Evolutionary conservation across 1,140 invertebrate genomes (phyloP).

Genomic region (Drosophila kurseongensis): DNA sequence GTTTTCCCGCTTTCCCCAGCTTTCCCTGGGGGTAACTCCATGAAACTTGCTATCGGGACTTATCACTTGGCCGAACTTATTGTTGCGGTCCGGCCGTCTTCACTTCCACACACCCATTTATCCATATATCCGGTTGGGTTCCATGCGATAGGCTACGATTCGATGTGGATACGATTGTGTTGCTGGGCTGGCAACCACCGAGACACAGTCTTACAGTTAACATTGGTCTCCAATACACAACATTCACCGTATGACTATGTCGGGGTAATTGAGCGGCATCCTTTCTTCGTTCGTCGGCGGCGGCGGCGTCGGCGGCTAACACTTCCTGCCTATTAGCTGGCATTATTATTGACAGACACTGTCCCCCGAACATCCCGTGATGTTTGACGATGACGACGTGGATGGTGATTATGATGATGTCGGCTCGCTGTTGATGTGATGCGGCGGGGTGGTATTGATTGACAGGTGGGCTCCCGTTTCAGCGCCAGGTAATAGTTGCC

Average conservation of each 20-base stretch:
- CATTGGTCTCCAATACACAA: slow-evolving; percentile 84
- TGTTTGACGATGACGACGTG: slow-evolving; percentile 17
- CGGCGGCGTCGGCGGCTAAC: slow-evolving; percentile 36
- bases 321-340: slow-evolving; percentile 70
- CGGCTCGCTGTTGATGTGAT: background rate
- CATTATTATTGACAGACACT: slow-evolving; percentile 48
- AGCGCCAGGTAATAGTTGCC: slow-evolving; percentile 47
- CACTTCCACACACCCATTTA: slow-evolving; percentile 43
- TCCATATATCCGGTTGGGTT: slow-evolving; percentile 11
- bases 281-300: slow-evolving; percentile 29
- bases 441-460: slow-evolving; percentile 30
- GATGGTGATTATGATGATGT: slow-evolving; percentile 15
- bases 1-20: slow-evolving; percentile 1
- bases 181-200: slow-evolving; percentile 75
- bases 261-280: slow-evolving; percentile 79
- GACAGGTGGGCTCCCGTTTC: slow-evolving; percentile 30
- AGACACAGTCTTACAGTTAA: slow-evolving; percentile 85
- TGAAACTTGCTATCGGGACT: slow-evolving; percentile 64
- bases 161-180: slow-evolving; percentile 12
- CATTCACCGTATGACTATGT: slow-evolving; percentile 85
- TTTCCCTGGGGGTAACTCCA: slow-evolving; percentile 6
- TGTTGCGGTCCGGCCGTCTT: slow-evolving; percentile 48
- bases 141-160: background rate
- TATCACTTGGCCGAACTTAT: slow-evolving; percentile 65
- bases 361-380: slow-evolving; percentile 7